These are phyloP conservation scores for Mesocentrotus franciscanus DNA, from an alignment of 53 echinoderm and acorn worm species.

Conservation along the genomic window DNA sequence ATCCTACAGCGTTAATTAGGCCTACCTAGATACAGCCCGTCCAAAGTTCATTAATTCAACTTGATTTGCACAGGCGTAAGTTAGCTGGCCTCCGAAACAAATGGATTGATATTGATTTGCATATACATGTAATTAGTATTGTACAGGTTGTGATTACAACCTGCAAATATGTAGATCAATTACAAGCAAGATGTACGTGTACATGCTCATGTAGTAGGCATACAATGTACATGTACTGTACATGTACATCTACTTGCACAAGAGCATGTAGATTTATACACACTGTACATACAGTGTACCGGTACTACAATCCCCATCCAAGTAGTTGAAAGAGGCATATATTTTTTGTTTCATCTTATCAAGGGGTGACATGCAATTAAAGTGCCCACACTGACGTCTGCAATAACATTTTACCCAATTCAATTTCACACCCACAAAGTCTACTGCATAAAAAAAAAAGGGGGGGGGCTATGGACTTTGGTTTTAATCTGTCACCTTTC, in stretches of 20 bases:
- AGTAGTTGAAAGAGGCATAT: too few relatives aligned
- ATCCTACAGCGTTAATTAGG: constrained; percentile 18
- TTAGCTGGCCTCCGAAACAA: background rate
- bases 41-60: constrained; percentile 36
- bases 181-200: background rate
- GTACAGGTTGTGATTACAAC: constrained; percentile 32
- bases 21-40: background rate
- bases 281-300: too few relatives aligned
- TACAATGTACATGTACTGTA: background rate
- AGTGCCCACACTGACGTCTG: too few relatives aligned
- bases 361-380: too few relatives aligned
- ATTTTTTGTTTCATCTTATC: too few relatives aligned
- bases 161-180: background rate
- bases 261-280: background rate
- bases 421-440: too few relatives aligned
- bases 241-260: background rate
- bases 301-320: too few relatives aligned
- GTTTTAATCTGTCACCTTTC: too few relatives aligned
- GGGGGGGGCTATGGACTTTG: too few relatives aligned
- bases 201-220: background rate
- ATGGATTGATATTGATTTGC: constrained; percentile 39
- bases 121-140: background rate
- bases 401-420: too few relatives aligned
- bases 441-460: too few relatives aligned
- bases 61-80: background rate